phyloP scores from a whole-genome alignment of 64 coral and sea anemone genomes.

The Dendronephthya gigantea region DNA sequence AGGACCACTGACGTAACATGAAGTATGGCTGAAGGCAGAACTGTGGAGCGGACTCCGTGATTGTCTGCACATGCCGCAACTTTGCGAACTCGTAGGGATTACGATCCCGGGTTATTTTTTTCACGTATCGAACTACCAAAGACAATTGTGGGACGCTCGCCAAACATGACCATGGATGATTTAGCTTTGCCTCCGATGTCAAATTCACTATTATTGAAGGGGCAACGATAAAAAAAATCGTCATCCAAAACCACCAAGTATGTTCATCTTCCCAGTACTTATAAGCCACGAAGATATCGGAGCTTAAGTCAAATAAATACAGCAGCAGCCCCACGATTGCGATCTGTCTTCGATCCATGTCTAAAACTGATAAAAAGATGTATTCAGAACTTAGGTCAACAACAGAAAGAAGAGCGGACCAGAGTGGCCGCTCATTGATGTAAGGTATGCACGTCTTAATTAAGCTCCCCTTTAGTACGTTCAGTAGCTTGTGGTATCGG shows the following conservation, averaged over 20 bases:
- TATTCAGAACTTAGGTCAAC: too few species aligned
- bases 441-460: too few species aligned
- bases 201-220: background rate
- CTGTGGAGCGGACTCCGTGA: background rate
- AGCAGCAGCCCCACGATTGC: background rate
- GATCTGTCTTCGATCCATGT: too few species aligned
- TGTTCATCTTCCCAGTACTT: background rate
- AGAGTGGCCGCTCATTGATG: too few species aligned
- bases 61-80: background rate
- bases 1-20: background rate
- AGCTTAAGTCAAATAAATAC: background rate
- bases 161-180: too few species aligned
- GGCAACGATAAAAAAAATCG: background rate
- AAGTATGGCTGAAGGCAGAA: background rate
- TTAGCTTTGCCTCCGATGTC: background rate
- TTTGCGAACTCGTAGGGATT: background rate
- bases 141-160: too few species aligned
- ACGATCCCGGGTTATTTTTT: background rate
- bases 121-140: too few species aligned
- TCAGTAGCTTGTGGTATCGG: too few species aligned
- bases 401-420: too few species aligned
- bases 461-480: too few species aligned
- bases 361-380: too few species aligned
- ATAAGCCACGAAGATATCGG: background rate
- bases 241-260: background rate